Base-by-base conservation (phyloP, 2,888 invertebrate genomes). In the Cephus runcator region DNA sequence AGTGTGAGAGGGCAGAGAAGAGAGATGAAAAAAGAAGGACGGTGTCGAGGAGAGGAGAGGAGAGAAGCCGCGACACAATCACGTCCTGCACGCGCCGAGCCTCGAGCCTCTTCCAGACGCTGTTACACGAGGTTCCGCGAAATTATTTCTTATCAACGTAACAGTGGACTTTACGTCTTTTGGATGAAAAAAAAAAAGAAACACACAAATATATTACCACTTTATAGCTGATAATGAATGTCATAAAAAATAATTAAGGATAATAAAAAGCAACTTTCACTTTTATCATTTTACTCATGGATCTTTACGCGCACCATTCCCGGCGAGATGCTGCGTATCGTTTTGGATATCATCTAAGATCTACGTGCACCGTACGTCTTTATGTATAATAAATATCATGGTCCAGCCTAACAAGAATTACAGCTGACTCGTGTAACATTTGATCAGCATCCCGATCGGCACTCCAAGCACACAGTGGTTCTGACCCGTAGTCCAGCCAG, bases 21-120 rank as follows among this genome's bases (percentile, higher is more conserved):
- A 80, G 81, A 74, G 78, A 83, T 79, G 77, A 83, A 80, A 83
- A 80, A 77, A 79, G 81, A 76, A 77, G 78, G 73, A 68, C n/a
- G 76, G 84, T 80, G 83, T 85, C 85, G 83, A 83, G 84, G 75
- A 79, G 77, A 77, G 81, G 85, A 79, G 81, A 81, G 77, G 56
- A 75, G 79, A 82, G 82, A 81, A 79, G 86, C 83, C 84, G 88
- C 89, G 89, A 88, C 88, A 90, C 90, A 90, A 91, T 90, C 90
- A 89, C 90, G 90, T 89, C 89, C 88, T 91, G 91, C 91, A 91
- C 91, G 91, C 91, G 91, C 90, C 91, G 90, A 85, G 90, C 89
- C 89, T 85, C 88, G 87, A 88, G 90, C 89, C 87, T 88, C 87
- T 88, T 87, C 84, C 82, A 86, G 88, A 78, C 88, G 75, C 82